phyloP scores from a whole-genome alignment of 2,113 vertebrate species.

The Urocolius indicus region DNA sequence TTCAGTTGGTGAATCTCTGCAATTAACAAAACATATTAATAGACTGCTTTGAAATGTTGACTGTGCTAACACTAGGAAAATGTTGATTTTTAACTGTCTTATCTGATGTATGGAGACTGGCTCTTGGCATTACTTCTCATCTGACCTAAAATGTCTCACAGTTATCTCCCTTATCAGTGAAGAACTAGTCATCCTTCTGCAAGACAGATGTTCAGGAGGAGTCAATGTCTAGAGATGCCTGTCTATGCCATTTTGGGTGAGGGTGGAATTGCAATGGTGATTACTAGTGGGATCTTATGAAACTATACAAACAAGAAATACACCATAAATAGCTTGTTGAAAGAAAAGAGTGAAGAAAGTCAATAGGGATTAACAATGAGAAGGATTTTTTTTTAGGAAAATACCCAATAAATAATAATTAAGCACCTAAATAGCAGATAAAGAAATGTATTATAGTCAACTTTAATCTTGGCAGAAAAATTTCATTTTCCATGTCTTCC shows the following conservation, averaged over 20 bases:
- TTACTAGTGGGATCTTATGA: neutral
- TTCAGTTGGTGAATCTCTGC: neutral
- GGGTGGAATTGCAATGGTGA: neutral
- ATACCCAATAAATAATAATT: neutral
- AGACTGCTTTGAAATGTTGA: neutral
- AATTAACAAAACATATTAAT: neutral
- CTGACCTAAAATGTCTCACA: neutral
- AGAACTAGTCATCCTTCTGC: neutral
- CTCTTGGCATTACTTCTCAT: neutral
- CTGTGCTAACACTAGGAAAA: neutral
- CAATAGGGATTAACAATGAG: fast-evolving
- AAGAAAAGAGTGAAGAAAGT: neutral
- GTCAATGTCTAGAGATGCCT: neutral
- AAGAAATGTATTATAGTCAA: neutral
- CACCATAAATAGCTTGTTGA: neutral
- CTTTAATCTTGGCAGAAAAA: neutral
- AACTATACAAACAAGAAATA: neutral
- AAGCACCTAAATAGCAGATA: neutral
- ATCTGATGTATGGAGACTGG: neutral
- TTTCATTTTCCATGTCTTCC: neutral
- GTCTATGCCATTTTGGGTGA: neutral
- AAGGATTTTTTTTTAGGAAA: neutral
- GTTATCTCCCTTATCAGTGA: neutral
- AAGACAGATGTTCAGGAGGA: neutral
- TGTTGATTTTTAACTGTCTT: neutral